phyloP scores from a whole-genome alignment of 92 coral and sea anemone species.

The Phenganax stokvisi region DNA sequence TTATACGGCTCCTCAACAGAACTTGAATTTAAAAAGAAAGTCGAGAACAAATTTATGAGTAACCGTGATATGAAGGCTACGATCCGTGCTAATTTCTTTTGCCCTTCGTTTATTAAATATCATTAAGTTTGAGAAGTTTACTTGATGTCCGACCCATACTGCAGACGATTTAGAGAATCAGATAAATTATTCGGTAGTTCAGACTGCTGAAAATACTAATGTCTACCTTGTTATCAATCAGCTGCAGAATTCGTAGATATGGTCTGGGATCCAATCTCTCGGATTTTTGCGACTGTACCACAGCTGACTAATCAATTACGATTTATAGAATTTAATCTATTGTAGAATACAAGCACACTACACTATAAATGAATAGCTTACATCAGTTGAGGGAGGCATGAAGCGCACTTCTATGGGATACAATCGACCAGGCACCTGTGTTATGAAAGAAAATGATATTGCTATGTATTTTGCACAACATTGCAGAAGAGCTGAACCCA shows the following conservation, averaged over 20 bases:
- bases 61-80: too few species aligned
- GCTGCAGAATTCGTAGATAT: conserved; percentile 83
- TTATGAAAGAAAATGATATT: not conserved
- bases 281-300: conserved; percentile 58
- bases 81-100: too few species aligned
- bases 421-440: conserved; percentile 88
- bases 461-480: not conserved
- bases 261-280: conserved; percentile 98
- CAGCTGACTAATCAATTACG: conserved; percentile 39
- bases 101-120: too few species aligned
- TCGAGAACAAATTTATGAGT: not conserved
- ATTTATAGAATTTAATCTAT: not conserved
- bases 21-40: too few species aligned
- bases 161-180: too few species aligned
- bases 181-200: too few species aligned
- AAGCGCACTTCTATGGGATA: conserved; percentile 94
- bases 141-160: too few species aligned
- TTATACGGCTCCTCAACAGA: not conserved
- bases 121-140: too few species aligned
- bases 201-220: too few species aligned
- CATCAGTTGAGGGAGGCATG: conserved; percentile 85
- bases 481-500: not conserved
- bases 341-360: not conserved
- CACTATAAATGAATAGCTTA: conserved; percentile 8
- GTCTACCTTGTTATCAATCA: conserved; percentile 86